Percentiles rank a stretch among this genome's conserved stretches.
These are phyloP conservation scores for Platycheirus albimanus DNA, from an alignment of 2,888 invertebrate genomes.

Conservation along the genomic window DNA sequence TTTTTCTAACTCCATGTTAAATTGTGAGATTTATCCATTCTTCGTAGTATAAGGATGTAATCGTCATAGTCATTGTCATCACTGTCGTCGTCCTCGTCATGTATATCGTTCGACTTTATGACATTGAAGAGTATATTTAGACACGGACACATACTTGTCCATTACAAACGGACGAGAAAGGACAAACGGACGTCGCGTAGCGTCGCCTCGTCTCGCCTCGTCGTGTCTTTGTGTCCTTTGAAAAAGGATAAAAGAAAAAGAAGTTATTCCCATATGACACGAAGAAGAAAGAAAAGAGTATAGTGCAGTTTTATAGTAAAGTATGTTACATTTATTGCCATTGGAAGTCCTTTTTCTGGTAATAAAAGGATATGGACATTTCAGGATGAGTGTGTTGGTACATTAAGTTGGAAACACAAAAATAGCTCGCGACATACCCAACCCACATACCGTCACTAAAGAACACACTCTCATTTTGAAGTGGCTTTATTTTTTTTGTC, in stretches of 20 bases:
- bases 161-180: too few species aligned
- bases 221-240: slow-evolving; percentile 3
- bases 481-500: slow-evolving; percentile 6
- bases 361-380: slow-evolving; percentile 60
- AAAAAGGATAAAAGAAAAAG: slow-evolving; percentile 25
- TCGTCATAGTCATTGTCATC: slow-evolving; percentile 9
- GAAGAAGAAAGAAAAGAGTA: slow-evolving; percentile 16
- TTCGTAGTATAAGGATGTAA: slow-evolving; percentile 9
- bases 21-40: slow-evolving; percentile 39
- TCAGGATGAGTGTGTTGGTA: slow-evolving; percentile 15
- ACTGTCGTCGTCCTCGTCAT: slow-evolving; percentile 11
- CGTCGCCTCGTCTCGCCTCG: neutral
- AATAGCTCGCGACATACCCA: slow-evolving; percentile 12
- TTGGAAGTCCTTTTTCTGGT: slow-evolving; percentile 50
- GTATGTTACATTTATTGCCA: slow-evolving; percentile 62
- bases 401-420: slow-evolving; percentile 27
- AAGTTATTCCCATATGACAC: slow-evolving; percentile 65
- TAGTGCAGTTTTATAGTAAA: slow-evolving; percentile 61
- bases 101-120: slow-evolving; percentile 58
- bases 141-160: slow-evolving; percentile 32
- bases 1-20: slow-evolving; percentile 22
- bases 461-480: too few species aligned
- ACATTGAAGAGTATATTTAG: slow-evolving; percentile 55
- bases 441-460: too few species aligned
- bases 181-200: too few species aligned